Conservation (phyloP, 2,888 invertebrate species). For the Cantharis rufa region DNA sequence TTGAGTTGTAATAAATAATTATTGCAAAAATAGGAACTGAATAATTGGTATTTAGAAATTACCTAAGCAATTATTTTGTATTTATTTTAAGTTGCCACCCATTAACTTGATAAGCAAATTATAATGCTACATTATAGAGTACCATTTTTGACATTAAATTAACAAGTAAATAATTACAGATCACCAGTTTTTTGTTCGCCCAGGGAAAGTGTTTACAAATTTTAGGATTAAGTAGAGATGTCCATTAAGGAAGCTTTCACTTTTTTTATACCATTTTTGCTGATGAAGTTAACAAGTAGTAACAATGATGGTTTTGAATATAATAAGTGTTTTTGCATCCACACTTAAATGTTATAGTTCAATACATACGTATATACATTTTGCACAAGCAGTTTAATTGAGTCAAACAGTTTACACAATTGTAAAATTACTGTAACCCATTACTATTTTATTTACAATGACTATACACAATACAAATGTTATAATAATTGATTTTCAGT, state of each 20-base stretch:
- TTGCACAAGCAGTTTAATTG: background rate
- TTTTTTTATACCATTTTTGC: background rate
- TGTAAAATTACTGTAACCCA: background rate
- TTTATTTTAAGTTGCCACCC: no score
- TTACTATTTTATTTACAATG: background rate
- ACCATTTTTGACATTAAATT: no score
- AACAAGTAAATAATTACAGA: no score
- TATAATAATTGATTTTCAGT: background rate
- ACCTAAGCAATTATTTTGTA: no score
- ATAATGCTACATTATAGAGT: no score
- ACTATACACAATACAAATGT: background rate
- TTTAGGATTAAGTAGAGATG: no score
- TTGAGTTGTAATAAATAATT: background rate
- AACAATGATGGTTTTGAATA: background rate
- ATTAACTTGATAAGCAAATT: no score
- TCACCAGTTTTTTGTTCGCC: no score
- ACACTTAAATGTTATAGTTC: background rate
- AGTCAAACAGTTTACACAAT: background rate
- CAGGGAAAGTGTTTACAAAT: no score
- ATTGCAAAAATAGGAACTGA: no score
- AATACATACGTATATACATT: background rate
- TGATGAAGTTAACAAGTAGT: background rate
- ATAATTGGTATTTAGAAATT: no score
- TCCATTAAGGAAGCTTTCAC: background rate
- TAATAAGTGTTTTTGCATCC: background rate